These are phyloP conservation scores for Phyllopteryx taeniolatus DNA, from an alignment of 2,113 vertebrate genomes.

Conservation along the genomic window DNA sequence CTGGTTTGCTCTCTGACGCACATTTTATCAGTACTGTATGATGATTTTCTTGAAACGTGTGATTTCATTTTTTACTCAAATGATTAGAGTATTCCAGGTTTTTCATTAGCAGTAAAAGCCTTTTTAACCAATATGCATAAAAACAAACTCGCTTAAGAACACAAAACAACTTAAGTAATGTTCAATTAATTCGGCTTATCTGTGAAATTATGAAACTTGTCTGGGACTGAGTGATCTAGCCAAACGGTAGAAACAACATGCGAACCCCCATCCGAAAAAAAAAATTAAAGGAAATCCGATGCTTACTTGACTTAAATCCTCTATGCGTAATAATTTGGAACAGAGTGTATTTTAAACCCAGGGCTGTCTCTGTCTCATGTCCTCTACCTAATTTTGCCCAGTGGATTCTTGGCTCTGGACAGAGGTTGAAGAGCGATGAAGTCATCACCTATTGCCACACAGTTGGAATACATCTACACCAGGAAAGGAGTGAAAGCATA, in stretches of 20 bases:
- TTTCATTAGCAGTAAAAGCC: no score
- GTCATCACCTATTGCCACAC: constrained; percentile 95
- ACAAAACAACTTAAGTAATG: not conserved
- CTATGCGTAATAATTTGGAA: not conserved
- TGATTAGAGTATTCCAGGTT: no score
- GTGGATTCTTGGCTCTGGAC: constrained; percentile 98
- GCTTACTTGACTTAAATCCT: not conserved
- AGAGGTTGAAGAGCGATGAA: constrained; percentile 99
- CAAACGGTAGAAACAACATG: not conserved
- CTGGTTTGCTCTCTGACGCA: no score
- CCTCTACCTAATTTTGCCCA: constrained; percentile 99
- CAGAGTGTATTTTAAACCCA: constrained; percentile 18
- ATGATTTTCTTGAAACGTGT: no score
- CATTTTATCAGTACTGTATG: no score
- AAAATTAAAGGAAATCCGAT: not conserved
- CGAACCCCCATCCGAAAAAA: no score
- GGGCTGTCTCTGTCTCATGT: constrained; percentile 63
- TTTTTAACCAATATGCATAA: no score
- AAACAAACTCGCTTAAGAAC: not conserved
- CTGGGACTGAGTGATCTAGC: not conserved
- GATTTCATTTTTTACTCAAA: no score
- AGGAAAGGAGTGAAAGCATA: constrained; percentile 64
- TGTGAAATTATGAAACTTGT: not conserved
- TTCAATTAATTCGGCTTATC: not conserved
- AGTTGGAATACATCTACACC: constrained; percentile 96